Evolutionary conservation across 1,140 invertebrate species (phyloP).

Genomic region (Calliphora vicina): DNA sequence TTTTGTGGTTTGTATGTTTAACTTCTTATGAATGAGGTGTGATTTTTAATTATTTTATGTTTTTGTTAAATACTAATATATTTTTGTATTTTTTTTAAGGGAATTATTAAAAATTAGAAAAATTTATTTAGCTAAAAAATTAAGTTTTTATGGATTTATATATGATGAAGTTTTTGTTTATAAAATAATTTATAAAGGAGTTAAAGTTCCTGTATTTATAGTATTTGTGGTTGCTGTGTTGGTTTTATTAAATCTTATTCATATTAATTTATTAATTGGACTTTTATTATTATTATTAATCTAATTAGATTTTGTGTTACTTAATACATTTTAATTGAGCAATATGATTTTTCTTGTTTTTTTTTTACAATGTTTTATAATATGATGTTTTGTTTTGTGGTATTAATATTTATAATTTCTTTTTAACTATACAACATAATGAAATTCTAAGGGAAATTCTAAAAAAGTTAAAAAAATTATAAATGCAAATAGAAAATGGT

Average conservation of each 20-base stretch:
- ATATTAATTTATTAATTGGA: no score
- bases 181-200: not conserved
- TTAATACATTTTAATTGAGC: not conserved
- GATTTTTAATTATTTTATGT: not conserved
- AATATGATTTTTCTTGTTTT: no score
- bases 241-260: no score
- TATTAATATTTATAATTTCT: no score
- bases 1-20: not conserved
- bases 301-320: no score
- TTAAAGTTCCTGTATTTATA: not conserved
- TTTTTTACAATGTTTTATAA: no score
- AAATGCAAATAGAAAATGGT: no score
- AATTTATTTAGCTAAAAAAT: conserved; percentile 32
- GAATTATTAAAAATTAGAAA: not conserved
- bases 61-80: not conserved
- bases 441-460: no score
- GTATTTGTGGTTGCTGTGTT: no score
- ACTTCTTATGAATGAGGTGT: not conserved
- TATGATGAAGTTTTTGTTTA: not conserved
- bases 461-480: no score
- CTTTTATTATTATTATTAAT: not conserved
- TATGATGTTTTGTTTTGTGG: no score
- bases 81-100: not conserved
- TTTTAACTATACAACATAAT: no score
- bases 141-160: conserved; percentile 28